Base-by-base conservation (phyloP, 2,888 invertebrate genomes). In the Autographa gamma region DNA sequence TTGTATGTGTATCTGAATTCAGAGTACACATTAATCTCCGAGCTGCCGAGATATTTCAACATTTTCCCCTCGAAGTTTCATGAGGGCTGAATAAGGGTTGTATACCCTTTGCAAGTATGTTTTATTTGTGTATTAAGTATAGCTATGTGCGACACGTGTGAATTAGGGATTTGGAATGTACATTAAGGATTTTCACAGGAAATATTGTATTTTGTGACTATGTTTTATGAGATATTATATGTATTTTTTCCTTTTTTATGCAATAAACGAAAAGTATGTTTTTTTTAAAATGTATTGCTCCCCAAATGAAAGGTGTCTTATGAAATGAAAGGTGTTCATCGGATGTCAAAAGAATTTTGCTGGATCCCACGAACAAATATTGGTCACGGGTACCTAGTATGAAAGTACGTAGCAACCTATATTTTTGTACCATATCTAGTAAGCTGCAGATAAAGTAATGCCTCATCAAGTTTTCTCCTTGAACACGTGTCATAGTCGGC, bases 61-160 rank as follows among this genome's bases (percentile, higher is more conserved):
- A 65, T 77, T 75, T 67, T 66, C 67, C 75, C 60, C 60, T 79
- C 67, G 62, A 75, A 77, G 60, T 75, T 77, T 77, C 79, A 78
- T 60, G 75, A 75, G 72, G 77, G 79, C 60, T 61, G 75, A 32
- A 34, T 68, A 63, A 32, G 60, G 38, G 65, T 61, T 71, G 71
- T 77, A 63, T 79, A 66, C 68, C 63, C 78, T 71, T 75, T 9
- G 63, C 58, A 54, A 68, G 63, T 66, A 60, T 79, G 58, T 75
- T 67, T 74, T 61, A 59, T 43, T 77, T 68, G 60, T 54, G 67
- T 67, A 71, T 60, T 59, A 18, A 58, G 32, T 71, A 41, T 63
- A 60, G 25, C 43, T 19, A 32, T 66, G 43, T 74, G 74, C 52
- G 43, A 74, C 9, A 60, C 7, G 60, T 48, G 5, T 14, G 4